Base-by-base conservation (phyloP, 2,113 vertebrate species). In the Marcusenius ussheri region DNA sequence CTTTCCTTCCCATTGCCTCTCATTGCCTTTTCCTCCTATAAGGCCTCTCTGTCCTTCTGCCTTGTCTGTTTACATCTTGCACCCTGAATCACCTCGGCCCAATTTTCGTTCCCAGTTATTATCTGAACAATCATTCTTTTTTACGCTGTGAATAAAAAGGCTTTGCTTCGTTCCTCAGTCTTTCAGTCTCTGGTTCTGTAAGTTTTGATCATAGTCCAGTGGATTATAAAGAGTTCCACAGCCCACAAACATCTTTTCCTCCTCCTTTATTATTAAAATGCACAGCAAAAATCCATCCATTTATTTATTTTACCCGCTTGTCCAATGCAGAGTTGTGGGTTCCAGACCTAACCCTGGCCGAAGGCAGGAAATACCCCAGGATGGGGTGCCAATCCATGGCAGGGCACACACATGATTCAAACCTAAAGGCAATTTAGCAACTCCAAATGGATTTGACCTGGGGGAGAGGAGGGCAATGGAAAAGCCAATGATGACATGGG, bases 131-230 rank as follows among this genome's bases (percentile, higher is more conserved):
- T 74, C 31, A 74, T 74, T 74, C 13, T 35, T 66, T 86, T 86
- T 66, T n/a, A 47, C 24, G 24, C 70, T 58, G 27, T 77, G 47
- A 85, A 50, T 74, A 89, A 47, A 87, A 74, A 49, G 9, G 21
- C 66, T 56, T 31, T 45, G 4, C 58, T 90, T 92, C 93, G 85
- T 83, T 83, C 91, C 62, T 89, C 91, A 24, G 89, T 90, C 89
- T 92, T 89, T 91, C 90, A 89, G 3, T 89, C 89, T 85, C 80
- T 58, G 51, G 8, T 5, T 80, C 80, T 89, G 89, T 15, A 35
- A 21, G 9, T 83, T 19, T 39, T 83, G 35, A 83, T 31, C 42
- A 27, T 7, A 88, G 70, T 15, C 42, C 42, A 53, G 5, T n/a
- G 62, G 11, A 84, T 85, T n/a, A 35, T 35, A 21, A 42, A 50